Conservation (phyloP, 2,797 vertebrate species). For the Trachurus trachurus region DNA sequence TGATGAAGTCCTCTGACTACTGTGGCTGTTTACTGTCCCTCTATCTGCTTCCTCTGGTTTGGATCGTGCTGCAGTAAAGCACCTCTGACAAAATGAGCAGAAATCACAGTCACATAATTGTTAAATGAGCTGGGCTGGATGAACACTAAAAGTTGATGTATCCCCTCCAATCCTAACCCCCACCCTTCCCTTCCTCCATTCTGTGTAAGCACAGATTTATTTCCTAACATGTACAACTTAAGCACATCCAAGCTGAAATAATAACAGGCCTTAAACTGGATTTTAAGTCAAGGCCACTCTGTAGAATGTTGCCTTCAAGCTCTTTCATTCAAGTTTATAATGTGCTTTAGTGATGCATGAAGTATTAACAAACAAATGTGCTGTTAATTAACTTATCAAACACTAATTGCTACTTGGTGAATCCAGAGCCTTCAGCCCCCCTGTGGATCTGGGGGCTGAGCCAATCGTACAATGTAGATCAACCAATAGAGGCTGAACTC, state of each 20-base stretch:
- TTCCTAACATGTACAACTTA: too few relatives aligned
- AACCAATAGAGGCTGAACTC: neutral
- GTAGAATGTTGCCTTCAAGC: neutral
- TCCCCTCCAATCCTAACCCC: too few relatives aligned
- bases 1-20: neutral
- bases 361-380: neutral
- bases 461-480: neutral
- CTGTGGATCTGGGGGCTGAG: neutral
- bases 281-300: neutral
- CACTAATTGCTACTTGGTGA: conserved; percentile 2
- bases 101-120: neutral
- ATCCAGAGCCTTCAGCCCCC: neutral
- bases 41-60: neutral
- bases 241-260: conserved; percentile 9
- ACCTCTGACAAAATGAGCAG: neutral
- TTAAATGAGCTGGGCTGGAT: conserved; percentile 4
- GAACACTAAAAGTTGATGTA: neutral
- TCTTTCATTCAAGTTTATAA: neutral
- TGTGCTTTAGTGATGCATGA: neutral
- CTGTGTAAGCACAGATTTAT: neutral
- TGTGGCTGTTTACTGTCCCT: neutral
- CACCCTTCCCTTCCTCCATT: neutral
- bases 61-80: neutral
- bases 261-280: conserved; percentile 46
- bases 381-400: conserved; percentile 7